These are phyloP conservation scores for Lasioglossum zephyrum DNA, from an alignment of 2,888 invertebrate species.

Conservation along the genomic window DNA sequence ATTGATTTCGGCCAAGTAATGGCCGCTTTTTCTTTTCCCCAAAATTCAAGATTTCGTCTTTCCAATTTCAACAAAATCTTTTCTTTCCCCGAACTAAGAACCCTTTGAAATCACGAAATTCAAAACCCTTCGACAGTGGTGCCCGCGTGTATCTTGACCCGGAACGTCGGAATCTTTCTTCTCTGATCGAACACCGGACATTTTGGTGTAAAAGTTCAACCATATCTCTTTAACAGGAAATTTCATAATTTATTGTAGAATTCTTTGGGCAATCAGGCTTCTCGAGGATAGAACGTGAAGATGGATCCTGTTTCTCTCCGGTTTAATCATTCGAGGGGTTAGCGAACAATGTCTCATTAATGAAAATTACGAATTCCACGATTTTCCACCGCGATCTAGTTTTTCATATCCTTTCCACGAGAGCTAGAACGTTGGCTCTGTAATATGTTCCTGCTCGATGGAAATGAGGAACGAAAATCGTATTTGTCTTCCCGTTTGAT, in stretches of 20 bases:
- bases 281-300: not conserved
- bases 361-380: not conserved
- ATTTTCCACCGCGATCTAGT: not conserved
- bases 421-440: not conserved
- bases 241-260: not conserved
- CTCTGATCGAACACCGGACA: not conserved
- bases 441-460: not conserved
- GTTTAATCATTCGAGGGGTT: not conserved
- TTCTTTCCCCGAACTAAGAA: no score
- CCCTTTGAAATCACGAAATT: no score
- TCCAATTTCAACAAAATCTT: no score
- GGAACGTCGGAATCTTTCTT: no score
- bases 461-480: slow-evolving; percentile 10
- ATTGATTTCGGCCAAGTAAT: no score
- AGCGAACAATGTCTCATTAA: not conserved
- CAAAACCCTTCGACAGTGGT: not conserved
- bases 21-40: no score
- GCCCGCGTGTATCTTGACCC: not conserved
- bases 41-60: no score
- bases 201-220: not conserved
- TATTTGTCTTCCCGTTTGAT: slow-evolving; percentile 6
- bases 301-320: not conserved
- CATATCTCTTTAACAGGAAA: not conserved
- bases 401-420: not conserved
- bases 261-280: not conserved